A percentile compares a stretch with the other conserved stretches of the same genome.
Evolutionary conservation across 2,888 invertebrate genomes (phyloP).

Genomic region (Euproctis similis): DNA sequence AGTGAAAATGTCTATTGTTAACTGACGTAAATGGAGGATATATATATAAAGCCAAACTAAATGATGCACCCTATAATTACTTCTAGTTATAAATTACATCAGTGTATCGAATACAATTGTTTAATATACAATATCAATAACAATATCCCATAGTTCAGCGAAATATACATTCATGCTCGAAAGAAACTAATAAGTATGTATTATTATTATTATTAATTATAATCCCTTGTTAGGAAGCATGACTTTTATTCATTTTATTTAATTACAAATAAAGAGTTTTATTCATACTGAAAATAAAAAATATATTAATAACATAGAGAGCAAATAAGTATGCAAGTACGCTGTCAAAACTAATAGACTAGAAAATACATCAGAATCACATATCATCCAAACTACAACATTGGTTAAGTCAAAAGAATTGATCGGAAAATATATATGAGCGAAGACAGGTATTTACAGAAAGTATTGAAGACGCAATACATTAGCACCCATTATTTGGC

Average conservation of each 20-base stretch:
- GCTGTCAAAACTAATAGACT: constrained; percentile 53
- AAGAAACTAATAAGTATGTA: constrained; percentile 71
- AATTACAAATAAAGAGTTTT: constrained; percentile 58
- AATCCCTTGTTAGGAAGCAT: constrained; percentile 73
- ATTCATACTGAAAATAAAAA: too few species aligned
- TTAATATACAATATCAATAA: too few species aligned
- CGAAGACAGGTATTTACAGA: too few species aligned
- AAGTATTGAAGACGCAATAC: too few species aligned
- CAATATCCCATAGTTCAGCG: constrained; percentile 65
- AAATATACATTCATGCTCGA: constrained; percentile 74
- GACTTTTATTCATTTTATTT: too few species aligned
- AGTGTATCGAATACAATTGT: constrained; percentile 32
- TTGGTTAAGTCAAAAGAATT: constrained; percentile 17
- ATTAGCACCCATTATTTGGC: too few species aligned
- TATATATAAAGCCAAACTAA: constrained; percentile 69
- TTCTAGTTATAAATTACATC: constrained; percentile 52
- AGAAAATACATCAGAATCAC: constrained; percentile 57
- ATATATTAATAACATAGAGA: constrained; percentile 49
- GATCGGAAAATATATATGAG: too few species aligned
- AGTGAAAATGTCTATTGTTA: constrained; percentile 26
- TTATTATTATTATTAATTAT: too few species aligned
- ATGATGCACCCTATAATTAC: constrained; percentile 66
- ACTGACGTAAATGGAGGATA: constrained; percentile 36
- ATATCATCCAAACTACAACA: constrained; percentile 65
- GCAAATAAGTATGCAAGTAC: constrained; percentile 47